A percentile compares a stretch with the other conserved stretches of the same genome.
phyloP scores from a whole-genome alignment of 1,140 invertebrate species.

The Odontomachus brunneus region DNA sequence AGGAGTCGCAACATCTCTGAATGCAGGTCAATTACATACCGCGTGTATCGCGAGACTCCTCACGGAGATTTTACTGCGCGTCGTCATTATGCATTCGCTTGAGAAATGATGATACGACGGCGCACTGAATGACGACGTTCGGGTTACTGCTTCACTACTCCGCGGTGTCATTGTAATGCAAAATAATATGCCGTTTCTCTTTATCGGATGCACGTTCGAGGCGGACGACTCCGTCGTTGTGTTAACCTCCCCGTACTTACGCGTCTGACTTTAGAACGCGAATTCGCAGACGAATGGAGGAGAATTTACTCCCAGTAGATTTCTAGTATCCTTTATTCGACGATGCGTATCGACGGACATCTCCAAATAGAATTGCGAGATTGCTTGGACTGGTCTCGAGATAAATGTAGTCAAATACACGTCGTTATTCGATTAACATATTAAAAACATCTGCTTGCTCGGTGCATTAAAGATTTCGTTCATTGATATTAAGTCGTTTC shows the following conservation, averaged over 20 bases:
- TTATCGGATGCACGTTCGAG: slow-evolving; percentile 11
- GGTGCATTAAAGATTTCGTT: too few relatives aligned
- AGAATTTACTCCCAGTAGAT: too few relatives aligned
- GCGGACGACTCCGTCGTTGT: not conserved
- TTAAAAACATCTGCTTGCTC: too few relatives aligned
- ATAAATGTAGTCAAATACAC: too few relatives aligned
- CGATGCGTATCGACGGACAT: too few relatives aligned
- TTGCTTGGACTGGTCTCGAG: too few relatives aligned
- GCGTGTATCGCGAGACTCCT: not conserved
- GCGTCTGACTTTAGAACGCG: not conserved
- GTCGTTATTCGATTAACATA: too few relatives aligned
- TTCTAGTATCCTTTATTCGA: too few relatives aligned
- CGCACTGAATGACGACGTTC: not conserved
- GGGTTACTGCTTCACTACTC: slow-evolving; percentile 19
- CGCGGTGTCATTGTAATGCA: slow-evolving; percentile 15
- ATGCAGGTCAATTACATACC: not conserved
- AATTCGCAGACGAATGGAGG: not conserved
- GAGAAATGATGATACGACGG: not conserved
- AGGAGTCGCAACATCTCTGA: not conserved
- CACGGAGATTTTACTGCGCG: slow-evolving; percentile 17
- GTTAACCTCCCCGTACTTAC: not conserved
- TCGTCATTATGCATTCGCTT: not conserved
- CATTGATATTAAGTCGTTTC: too few relatives aligned
- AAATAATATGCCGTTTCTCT: slow-evolving; percentile 23
- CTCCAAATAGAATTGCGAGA: too few relatives aligned